Percentiles rank a stretch among this genome's conserved stretches.
Evolutionary conservation across 1,140 invertebrate genomes (phyloP).

Genomic region (Araneus ventricosus): DNA sequence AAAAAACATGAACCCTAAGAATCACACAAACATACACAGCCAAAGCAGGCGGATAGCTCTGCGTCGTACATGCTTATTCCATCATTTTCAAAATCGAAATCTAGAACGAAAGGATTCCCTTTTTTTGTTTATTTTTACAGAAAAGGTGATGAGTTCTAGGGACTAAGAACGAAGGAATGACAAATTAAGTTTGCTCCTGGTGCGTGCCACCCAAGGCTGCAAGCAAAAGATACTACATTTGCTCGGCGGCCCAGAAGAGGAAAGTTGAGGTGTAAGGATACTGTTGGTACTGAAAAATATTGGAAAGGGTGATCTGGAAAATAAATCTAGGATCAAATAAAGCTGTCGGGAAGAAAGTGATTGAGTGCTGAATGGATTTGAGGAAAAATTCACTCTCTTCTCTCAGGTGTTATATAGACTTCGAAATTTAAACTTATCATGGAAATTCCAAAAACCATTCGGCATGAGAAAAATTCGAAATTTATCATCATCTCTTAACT

Average conservation of each 20-base stretch:
- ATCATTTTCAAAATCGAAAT: slow-evolving; percentile 8
- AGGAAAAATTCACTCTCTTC: too few relatives aligned
- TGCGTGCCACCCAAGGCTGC: neutral
- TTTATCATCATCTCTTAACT: too few relatives aligned
- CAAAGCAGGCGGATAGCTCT: neutral
- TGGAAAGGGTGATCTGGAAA: neutral
- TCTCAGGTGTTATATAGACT: too few relatives aligned
- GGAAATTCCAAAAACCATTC: too few relatives aligned
- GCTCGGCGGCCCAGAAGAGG: neutral
- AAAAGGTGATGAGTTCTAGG: neutral
- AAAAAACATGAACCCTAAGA: too few relatives aligned
- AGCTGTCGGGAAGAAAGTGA: neutral
- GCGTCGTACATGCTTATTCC: neutral
- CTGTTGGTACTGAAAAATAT: neutral
- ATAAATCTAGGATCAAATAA: neutral
- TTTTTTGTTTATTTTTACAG: neutral
- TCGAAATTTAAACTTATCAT: too few relatives aligned
- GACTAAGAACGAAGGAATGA: neutral
- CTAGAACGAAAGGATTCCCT: neutral
- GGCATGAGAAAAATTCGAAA: too few relatives aligned
- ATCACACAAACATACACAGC: too few relatives aligned
- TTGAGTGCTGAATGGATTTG: neutral
- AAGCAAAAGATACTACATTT: too few relatives aligned
- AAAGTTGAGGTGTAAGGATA: neutral
- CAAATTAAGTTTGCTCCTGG: neutral